Conservation (phyloP, 2,113 vertebrate genomes). For the Phrynosoma platyrhinos region DNA sequence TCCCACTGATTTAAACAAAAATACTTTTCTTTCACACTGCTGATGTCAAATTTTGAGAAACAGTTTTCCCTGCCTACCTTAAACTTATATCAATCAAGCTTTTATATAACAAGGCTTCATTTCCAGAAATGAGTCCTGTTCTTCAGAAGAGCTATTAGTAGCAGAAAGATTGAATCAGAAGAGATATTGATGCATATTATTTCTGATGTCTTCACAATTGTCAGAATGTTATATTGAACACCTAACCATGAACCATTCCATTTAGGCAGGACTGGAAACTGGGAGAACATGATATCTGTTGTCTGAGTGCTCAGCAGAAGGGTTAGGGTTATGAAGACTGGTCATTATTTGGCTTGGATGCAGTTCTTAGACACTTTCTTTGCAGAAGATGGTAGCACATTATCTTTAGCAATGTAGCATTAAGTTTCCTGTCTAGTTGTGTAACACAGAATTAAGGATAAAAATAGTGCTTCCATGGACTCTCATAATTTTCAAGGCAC, state of each 20-base stretch:
- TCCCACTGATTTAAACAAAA: constrained; percentile 74
- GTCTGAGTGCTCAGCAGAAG: background rate
- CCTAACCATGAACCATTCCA: constrained; percentile 32
- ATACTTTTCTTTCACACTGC: constrained; percentile 65
- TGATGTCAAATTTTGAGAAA: constrained; percentile 70
- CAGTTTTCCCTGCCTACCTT: constrained; percentile 77
- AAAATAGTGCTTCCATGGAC: constrained; percentile 33
- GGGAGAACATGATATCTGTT: background rate
- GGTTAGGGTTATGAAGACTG: background rate
- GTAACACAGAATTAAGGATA: background rate
- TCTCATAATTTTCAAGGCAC: background rate
- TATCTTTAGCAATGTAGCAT: too few species aligned
- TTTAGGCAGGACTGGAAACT: constrained; percentile 28
- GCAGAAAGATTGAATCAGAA: constrained; percentile 58
- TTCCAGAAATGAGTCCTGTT: constrained; percentile 70
- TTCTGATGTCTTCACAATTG: constrained; percentile 46
- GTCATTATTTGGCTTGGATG: background rate
- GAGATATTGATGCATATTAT: constrained; percentile 42
- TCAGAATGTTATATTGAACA: constrained; percentile 49
- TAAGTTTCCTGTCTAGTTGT: too few species aligned
- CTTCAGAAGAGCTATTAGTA: constrained; percentile 71
- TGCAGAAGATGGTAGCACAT: constrained; percentile 67
- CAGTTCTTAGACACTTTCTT: constrained; percentile 26
- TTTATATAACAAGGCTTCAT: constrained; percentile 71
- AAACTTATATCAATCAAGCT: constrained; percentile 76